Evolutionary conservation across 1,140 invertebrate genomes (phyloP), one percentile per base, ranked within the genome.

Genomic region (Meloidogyne hapla): DNA sequence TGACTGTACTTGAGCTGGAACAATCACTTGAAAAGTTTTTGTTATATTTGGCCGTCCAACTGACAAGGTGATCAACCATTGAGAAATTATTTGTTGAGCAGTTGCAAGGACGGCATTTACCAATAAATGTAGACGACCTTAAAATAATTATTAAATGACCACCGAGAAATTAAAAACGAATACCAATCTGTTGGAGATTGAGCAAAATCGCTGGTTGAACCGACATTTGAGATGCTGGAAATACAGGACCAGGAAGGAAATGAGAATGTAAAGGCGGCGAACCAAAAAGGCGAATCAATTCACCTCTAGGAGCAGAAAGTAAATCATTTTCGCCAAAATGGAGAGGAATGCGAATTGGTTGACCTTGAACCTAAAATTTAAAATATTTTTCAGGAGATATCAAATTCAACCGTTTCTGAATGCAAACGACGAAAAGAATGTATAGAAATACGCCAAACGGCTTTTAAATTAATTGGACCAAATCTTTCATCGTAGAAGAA

Each of bases 21-120:
- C 38, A 33, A 13, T 40, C 10, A 82, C 69, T 70, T 81, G 78
- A 62, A 82, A 82, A n/a, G 76, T 79, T 48, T 83, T 82, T 25
- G 66, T 81, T 70, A 82, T 79, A 62, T 85, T 82, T 15, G 81
- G 81, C 40, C 83, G 69, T 21, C 63, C 62, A 18, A 82, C 81
- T 13, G 21, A 38, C 1, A 65, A 62, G 25, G 63, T 66, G 5
- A 82, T 42, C 1, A 84, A 25, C 81, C 81, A 82, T 56, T 73
- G 70, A 5, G 2, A 42, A 64, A 45, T 21, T 25, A 26, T 85
- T 25, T 45, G 86, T 38, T 25, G 66, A 23, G 18, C 26, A 23
- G 12, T 69, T 64, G 56, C 61, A 69, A 15, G 65, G 10, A 82
- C 80, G 28, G 79, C 79, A n/a, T 74, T 85, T n/a, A 82, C 67